phyloP scores from a whole-genome alignment of 2,888 invertebrate species.

The Liodrosophila aerea region DNA sequence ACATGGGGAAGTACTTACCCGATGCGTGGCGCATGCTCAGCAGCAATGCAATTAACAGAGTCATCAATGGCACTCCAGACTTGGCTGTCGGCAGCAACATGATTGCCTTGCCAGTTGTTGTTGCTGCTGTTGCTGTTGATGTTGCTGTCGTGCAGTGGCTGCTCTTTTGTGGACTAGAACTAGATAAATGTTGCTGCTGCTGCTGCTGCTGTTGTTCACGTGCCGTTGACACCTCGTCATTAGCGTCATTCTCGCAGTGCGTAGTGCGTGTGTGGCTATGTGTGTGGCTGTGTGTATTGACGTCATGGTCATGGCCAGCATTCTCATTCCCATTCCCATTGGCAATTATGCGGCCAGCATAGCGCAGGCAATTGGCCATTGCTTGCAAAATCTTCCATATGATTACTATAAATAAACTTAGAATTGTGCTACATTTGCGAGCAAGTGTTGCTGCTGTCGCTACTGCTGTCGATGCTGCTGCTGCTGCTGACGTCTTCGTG shows the following conservation, averaged over 20 bases:
- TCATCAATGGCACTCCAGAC: slow-evolving; percentile 72
- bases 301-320: slow-evolving; percentile 58
- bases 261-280: slow-evolving; percentile 29
- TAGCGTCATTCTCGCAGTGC: slow-evolving; percentile 53
- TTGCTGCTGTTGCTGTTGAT: slow-evolving; percentile 28
- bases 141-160: slow-evolving; percentile 34
- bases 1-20: slow-evolving; percentile 61
- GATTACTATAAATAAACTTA: slow-evolving; percentile 77
- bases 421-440: slow-evolving; percentile 72
- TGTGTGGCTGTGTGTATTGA: slow-evolving; percentile 38
- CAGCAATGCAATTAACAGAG: slow-evolving; percentile 79
- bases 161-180: slow-evolving; percentile 64
- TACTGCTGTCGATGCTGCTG: slow-evolving; percentile 28
- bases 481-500: slow-evolving; percentile 47
- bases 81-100: slow-evolving; percentile 43
- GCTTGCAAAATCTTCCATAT: slow-evolving; percentile 69
- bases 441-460: slow-evolving; percentile 26
- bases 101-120: slow-evolving; percentile 16
- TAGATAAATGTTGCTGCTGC: slow-evolving; percentile 50
- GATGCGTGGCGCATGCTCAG: slow-evolving; percentile 74
- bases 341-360: slow-evolving; percentile 47
- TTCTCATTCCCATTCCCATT: slow-evolving; percentile 32
- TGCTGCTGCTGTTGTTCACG: slow-evolving; percentile 59
- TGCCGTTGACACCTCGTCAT: slow-evolving; percentile 79
- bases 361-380: slow-evolving; percentile 53